A percentile compares a stretch with the other conserved stretches of the same genome.
Evolutionary conservation across 2,888 invertebrate genomes (phyloP).

Genomic region (Mythimna pallens): DNA sequence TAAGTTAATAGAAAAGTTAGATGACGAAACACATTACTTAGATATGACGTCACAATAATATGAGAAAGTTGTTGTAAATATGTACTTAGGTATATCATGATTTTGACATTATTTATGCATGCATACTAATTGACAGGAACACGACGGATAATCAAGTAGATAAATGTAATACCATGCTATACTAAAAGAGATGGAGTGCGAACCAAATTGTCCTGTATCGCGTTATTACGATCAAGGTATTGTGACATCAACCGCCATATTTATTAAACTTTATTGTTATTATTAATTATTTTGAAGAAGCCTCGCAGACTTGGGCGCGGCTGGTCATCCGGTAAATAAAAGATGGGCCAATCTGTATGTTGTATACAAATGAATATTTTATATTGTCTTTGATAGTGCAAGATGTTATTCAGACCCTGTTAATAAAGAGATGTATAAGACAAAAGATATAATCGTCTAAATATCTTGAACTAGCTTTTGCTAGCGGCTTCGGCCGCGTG

Average conservation of each 20-base stretch:
- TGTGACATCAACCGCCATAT: conserved; percentile 78
- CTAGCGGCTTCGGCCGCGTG: too few relatives aligned
- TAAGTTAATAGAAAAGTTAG: too few relatives aligned
- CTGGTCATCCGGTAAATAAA: conserved; percentile 25
- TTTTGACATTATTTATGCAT: too few relatives aligned
- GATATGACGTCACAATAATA: too few relatives aligned
- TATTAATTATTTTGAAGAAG: conserved; percentile 71
- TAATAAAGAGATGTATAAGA: too few relatives aligned
- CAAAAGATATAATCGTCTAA: too few relatives aligned
- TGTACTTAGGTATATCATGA: too few relatives aligned
- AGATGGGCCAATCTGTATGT: conserved; percentile 23
- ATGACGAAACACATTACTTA: too few relatives aligned
- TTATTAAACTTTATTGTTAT: conserved; percentile 78
- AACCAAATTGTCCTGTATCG: conserved; percentile 44
- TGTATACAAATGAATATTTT: neutral
- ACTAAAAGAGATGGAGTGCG: conserved; percentile 7
- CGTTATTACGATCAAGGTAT: conserved; percentile 34
- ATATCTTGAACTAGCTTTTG: too few relatives aligned
- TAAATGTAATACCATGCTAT: neutral
- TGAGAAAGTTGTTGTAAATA: too few relatives aligned
- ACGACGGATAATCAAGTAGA: too few relatives aligned
- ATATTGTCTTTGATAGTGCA: conserved; percentile 4
- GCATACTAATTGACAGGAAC: too few relatives aligned
- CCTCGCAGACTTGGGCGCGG: conserved; percentile 85
- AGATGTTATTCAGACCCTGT: neutral